phyloP scores from a whole-genome alignment of 2,888 invertebrate genomes.

The Lepeophtheirus nordmannii region DNA sequence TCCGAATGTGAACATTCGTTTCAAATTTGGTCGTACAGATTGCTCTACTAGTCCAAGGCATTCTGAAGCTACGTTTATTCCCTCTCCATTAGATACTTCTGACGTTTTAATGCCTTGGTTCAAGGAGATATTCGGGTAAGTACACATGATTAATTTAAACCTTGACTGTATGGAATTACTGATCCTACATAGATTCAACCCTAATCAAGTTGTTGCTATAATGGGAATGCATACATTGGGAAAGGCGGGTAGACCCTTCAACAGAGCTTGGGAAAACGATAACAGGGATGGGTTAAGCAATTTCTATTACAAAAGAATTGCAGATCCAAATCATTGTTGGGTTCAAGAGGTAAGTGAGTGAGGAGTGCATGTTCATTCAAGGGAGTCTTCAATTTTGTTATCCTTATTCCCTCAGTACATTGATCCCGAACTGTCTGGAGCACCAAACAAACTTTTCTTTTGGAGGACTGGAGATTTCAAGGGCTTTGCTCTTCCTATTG shows the following conservation, averaged over 20 bases:
- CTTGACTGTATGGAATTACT: neutral
- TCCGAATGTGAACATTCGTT: neutral
- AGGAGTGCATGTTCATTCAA: too few relatives aligned
- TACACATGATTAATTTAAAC: neutral
- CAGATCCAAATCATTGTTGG: neutral
- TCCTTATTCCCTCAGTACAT: neutral
- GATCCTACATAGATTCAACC: neutral
- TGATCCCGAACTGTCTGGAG: neutral
- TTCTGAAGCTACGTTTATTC: neutral
- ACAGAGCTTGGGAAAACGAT: neutral
- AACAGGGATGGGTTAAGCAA: neutral
- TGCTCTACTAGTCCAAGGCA: conserved; percentile 2
- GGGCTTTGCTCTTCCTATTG: conserved; percentile 2
- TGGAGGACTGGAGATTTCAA: neutral
- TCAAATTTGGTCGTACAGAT: conserved; percentile 12
- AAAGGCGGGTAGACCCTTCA: neutral
- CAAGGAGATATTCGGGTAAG: neutral
- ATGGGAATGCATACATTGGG: conserved; percentile 18
- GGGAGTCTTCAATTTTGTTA: too few relatives aligned
- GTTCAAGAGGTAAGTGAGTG: neutral
- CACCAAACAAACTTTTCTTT: neutral
- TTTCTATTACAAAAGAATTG: neutral
- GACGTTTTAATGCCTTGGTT: conserved; percentile 1
- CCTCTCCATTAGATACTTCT: neutral
- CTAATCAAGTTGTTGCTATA: conserved; percentile 7